Base-by-base conservation (phyloP, 2,888 invertebrate genomes). In the Macrophya annulata region DNA sequence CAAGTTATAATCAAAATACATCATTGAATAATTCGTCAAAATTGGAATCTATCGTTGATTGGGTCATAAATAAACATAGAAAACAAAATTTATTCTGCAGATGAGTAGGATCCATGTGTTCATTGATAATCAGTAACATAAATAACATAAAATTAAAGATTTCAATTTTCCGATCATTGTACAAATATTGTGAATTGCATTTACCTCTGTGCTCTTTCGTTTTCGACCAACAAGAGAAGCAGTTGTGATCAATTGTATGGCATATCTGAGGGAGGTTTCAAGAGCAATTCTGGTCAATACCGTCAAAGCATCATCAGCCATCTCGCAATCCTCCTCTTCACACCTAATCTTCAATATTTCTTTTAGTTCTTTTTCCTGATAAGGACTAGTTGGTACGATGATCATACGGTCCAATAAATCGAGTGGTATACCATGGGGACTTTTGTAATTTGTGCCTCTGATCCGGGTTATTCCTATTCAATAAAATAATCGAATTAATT, bases 311-410 rank as follows among this genome's bases (percentile, higher is more conserved):
- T 98, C 99, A 2, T 96, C 96, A 0, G 97, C 96, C 96, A 99
- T 97, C 91, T 98, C 97, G 88, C 99, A 99, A 93, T 99, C 99
- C 92, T 99, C 99, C 91, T 99, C 99, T 92, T 99, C 99, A 92
- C 99, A 99, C 86, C 99, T 97, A 86, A 98, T 98, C 91, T 97
- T 98, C 0, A 99, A 94, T 88, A 99, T 99, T 94, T 99, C 98
- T 88, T 96, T 96, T 17, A 99, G 94, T 91, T 99, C 99, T 87
- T 97, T 96, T 86, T 98, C 98, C 0, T 96, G 95, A 90, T 99
- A 99, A 0, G 98, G 97, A 45, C 96, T 94, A 0, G 99, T 99
- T 9, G 98, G 97, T 68, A 99, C 98, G 76, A 99, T 99, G 88
- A 99, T 98, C 96, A 98, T 97, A 45, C 99, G 95, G 94, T 99